Evolutionary conservation across 1,140 invertebrate genomes (phyloP), one percentile per base, ranked within the genome.

Genomic region (honey bee (Apis mellifera)): DNA sequence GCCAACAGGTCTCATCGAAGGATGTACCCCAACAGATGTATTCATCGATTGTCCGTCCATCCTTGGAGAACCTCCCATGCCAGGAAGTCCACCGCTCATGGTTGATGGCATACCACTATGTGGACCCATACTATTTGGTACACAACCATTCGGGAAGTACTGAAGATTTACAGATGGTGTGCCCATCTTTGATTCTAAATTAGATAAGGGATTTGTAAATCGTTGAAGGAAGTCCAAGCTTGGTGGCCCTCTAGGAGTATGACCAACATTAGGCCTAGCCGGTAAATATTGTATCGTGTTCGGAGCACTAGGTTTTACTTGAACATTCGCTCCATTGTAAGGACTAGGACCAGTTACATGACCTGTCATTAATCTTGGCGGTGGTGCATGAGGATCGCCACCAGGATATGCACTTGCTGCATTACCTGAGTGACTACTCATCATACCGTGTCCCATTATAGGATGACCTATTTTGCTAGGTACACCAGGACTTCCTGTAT

Each of bases 281-380:
- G 98, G 98, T 91, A 99, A 96, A 95, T 99, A 99, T 94, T 99
- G 98, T 90, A 99, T 99, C 19, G 98, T 99, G 93, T 99, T 99
- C 0, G 98, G 98, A 4, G 98, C 98, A 94, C 97, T 99, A 2
- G 98, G 97, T 94, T 99, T 99, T 48, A 99, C 98, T 94, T 98
- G 97, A 64, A 98, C 97, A 92, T 97, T 98, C 4, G 97, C 96
- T 64, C 97, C 97, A 91, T 97, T 97, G 91, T 96, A 97, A 0
- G 96, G 95, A 82, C 95, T 96, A 74, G 96, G 96, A 89, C 95
- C 92, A 74, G 91, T 90, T 0, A 92, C 89, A 42, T 94, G 92
- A 9, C 93, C 91, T 0, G 91, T 81, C 93, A 94, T 94, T 1
- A 92, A 82, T 76, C 94, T 90, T 71, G 82, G 91, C 2, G 92